Percentiles rank a stretch among this genome's conserved stretches.
Conservation (phyloP, 2,113 vertebrate genomes). For the Leucopternis melanops region DNA sequence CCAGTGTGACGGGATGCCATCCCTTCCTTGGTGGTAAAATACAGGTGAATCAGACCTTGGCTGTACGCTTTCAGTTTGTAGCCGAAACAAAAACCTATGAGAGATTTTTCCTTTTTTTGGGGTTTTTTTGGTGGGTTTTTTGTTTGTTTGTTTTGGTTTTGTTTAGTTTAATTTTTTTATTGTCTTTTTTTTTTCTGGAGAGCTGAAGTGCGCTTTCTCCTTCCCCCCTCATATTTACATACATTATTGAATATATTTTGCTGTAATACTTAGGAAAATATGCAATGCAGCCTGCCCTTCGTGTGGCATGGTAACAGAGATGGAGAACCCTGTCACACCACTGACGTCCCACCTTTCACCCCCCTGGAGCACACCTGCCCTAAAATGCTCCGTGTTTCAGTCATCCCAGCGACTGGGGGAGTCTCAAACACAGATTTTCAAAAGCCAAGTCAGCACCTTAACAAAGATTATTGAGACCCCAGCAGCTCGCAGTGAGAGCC, state of each 20-base stretch:
- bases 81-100: not conserved
- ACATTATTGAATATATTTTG: not conserved
- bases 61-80: not conserved
- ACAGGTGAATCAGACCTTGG: not conserved
- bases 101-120: not conserved
- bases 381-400: fast-evolving
- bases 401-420: fast-evolving
- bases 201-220: not conserved
- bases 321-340: fast-evolving
- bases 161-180: not conserved
- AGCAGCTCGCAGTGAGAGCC: not conserved
- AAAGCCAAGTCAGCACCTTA: not conserved
- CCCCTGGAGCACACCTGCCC: not conserved
- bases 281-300: not conserved
- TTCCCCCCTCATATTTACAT: not conserved
- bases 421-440: not conserved
- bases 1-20: fast-evolving
- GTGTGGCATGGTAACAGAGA: not conserved
- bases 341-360: not conserved
- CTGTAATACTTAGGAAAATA: not conserved
- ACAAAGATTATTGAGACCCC: not conserved
- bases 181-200: not conserved
- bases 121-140: too few species aligned
- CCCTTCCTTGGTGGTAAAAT: not conserved
- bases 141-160: not conserved